Conservation (phyloP, 2,888 invertebrate species). For the Agrochola lychnidis region DNA sequence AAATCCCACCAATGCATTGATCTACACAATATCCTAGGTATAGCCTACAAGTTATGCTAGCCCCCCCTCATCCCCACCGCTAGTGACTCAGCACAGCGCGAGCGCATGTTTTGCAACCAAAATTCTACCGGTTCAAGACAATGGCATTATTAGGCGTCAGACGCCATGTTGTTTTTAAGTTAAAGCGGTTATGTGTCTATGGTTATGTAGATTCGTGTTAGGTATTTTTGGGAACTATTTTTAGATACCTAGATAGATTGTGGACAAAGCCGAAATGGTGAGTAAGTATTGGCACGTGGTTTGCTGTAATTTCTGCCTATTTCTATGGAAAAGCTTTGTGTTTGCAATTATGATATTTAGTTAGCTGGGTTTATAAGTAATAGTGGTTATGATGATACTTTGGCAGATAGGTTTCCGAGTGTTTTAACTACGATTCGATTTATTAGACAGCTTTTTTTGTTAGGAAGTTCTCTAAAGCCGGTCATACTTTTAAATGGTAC, state of each 20-base stretch:
- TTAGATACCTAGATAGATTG: slow-evolving; percentile 8
- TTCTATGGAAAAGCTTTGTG: not conserved
- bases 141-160: slow-evolving; percentile 87
- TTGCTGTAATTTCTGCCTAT: not conserved
- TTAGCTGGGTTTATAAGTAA: not conserved
- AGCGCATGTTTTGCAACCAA: slow-evolving; percentile 89
- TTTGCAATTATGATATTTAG: not conserved
- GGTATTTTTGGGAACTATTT: slow-evolving; percentile 52
- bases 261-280: not conserved
- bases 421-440: not conserved
- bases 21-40: slow-evolving; percentile 61
- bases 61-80: slow-evolving; percentile 62
- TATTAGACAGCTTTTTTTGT: not conserved
- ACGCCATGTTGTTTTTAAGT: slow-evolving; percentile 85
- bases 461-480: not conserved
- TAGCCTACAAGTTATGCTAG: slow-evolving; percentile 61
- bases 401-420: not conserved
- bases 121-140: slow-evolving; percentile 90
- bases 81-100: slow-evolving; percentile 85
- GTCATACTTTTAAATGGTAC: not conserved
- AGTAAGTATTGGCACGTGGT: not conserved
- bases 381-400: not conserved
- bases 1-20: slow-evolving; percentile 67
- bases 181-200: slow-evolving; percentile 50
- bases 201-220: slow-evolving; percentile 46